Conservation (phyloP, 2,113 vertebrate genomes). For the Marcusenius ussheri region DNA sequence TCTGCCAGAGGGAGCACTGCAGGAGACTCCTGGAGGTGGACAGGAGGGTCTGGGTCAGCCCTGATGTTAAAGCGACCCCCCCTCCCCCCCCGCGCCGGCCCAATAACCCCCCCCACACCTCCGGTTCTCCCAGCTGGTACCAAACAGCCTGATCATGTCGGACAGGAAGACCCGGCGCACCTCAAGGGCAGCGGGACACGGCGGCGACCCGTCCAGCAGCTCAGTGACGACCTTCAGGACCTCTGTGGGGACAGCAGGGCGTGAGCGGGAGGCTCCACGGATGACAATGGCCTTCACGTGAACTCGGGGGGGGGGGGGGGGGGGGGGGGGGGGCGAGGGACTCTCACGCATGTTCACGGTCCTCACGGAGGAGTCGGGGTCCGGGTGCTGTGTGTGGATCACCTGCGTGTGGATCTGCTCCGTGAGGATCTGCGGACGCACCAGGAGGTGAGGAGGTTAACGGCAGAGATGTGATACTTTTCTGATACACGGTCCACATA, state of each 20-base stretch:
- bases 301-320: constrained; percentile 20
- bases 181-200: constrained; percentile 76
- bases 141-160: constrained; percentile 98
- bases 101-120: constrained; percentile 62
- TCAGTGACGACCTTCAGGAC: constrained; percentile 88
- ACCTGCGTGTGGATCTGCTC: constrained; percentile 97
- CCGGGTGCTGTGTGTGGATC: constrained; percentile 93
- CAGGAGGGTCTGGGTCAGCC: neutral
- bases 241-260: constrained; percentile 55
- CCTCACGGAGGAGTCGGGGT: constrained; percentile 89
- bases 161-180: constrained; percentile 86
- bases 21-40: constrained; percentile 77
- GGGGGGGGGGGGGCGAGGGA: constrained; percentile 22
- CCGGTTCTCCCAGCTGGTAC: constrained; percentile 93
- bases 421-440: constrained; percentile 76
- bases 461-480: neutral
- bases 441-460: constrained; percentile 6
- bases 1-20: constrained; percentile 98
- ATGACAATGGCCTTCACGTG: neutral
- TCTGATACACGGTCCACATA: neutral
- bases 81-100: neutral
- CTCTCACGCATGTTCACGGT: constrained; percentile 96
- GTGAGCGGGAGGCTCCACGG: neutral
- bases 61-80: neutral
- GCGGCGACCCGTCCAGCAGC: constrained; percentile 76